Conservation (phyloP, 2,113 vertebrate genomes). For the Polypterus bichir region DNA sequence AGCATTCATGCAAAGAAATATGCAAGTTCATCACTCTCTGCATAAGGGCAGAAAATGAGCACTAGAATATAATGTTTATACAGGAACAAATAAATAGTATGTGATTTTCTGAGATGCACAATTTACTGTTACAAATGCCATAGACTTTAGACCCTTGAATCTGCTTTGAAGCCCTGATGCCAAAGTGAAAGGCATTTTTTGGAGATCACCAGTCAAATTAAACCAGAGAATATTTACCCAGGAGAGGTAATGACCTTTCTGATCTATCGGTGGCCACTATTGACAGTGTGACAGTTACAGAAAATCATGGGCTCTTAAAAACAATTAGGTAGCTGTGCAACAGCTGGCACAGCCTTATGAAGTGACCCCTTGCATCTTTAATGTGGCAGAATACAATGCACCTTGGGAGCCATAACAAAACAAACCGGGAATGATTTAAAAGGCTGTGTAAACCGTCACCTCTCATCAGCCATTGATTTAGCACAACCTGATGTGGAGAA, state of each 20-base stretch:
- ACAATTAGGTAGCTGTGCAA: neutral
- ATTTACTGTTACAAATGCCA: no score
- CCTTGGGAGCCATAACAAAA: slow-evolving; percentile 32
- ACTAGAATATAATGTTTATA: no score
- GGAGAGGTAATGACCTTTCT: neutral
- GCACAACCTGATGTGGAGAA: slow-evolving; percentile 34
- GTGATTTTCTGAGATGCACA: no score
- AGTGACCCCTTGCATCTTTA: slow-evolving; percentile 29
- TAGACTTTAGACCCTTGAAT: no score
- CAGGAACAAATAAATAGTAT: no score
- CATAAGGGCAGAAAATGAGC: no score
- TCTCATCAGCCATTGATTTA: slow-evolving; percentile 39
- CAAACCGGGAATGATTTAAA: slow-evolving; percentile 31
- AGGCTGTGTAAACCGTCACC: slow-evolving; percentile 28
- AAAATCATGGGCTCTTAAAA: slow-evolving; percentile 5
- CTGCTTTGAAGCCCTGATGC: no score
- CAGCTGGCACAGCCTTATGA: neutral
- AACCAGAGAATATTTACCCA: neutral
- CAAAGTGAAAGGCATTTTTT: neutral
- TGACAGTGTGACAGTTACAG: slow-evolving; percentile 1
- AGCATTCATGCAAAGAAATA: no score
- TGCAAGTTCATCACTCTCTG: no score
- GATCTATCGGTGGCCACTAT: neutral
- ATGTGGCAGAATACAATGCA: slow-evolving; percentile 26
- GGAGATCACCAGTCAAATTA: neutral